Conservation (phyloP, 2,888 invertebrate species). For the Synanthedon vespiformis region DNA sequence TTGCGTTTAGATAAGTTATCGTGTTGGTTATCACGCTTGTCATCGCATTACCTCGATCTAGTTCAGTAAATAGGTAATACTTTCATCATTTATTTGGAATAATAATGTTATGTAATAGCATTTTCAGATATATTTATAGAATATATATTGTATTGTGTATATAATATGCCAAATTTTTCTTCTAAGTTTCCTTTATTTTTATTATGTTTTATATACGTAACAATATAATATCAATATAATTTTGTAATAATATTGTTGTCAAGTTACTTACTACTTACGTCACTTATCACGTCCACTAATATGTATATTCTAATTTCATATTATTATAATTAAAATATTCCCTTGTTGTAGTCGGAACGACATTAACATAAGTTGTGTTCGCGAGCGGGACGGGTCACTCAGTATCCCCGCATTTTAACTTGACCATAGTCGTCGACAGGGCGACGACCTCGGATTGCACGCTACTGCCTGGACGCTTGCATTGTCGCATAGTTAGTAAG, state of each 20-base stretch:
- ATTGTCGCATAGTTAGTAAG: slow-evolving; percentile 30
- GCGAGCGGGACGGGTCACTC: slow-evolving; percentile 43
- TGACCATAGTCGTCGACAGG: slow-evolving; percentile 22
- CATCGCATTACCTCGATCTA: slow-evolving; percentile 50
- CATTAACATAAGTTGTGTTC: slow-evolving; percentile 13
- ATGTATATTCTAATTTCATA: too few species aligned
- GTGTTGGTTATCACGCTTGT: slow-evolving; percentile 35
- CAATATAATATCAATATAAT: too few species aligned
- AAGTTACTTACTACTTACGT: too few species aligned
- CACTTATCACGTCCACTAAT: too few species aligned
- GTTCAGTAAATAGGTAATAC: slow-evolving; percentile 19
- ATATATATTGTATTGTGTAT: too few species aligned
- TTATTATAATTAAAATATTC: too few species aligned
- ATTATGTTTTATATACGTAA: too few species aligned
- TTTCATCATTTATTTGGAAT: not conserved
- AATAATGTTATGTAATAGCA: not conserved
- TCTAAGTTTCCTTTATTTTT: too few species aligned
- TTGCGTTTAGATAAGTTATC: slow-evolving; percentile 38
- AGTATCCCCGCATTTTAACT: slow-evolving; percentile 45
- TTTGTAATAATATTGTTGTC: too few species aligned
- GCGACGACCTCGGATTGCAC: slow-evolving; percentile 47
- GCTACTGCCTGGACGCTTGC: slow-evolving; percentile 42
- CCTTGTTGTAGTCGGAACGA: too few species aligned
- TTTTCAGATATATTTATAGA: too few species aligned
- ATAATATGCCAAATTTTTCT: too few species aligned